Base-by-base conservation (phyloP, 2,113 vertebrate species). In the Nycticorax nycticorax region DNA sequence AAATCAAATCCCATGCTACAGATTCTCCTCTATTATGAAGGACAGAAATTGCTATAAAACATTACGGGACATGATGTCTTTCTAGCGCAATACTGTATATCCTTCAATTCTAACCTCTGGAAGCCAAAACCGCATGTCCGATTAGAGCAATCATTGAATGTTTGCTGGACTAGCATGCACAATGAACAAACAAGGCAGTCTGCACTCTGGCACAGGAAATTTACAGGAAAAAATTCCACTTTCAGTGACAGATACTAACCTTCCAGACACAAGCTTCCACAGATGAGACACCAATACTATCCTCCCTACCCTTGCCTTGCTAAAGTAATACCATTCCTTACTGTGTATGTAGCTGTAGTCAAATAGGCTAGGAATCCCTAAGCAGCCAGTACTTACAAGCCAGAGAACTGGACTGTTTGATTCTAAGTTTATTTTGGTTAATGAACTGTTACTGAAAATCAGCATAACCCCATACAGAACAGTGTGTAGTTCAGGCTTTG, bases 71-170 rank as follows among this genome's bases (percentile, higher is more conserved):
- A n/a, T 9, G 14, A 80, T 23, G 13, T 19, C 16, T 75, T 76
- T 60, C 71, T n/a, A 88, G 48, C 8, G 75, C 53, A 84, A 79
- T 41, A 68, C 48, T 9, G 17, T n/a, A 17, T 11, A 75, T 26
- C 33, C 24, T 79, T 80, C 45, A 76, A 7, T 62, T 63, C 50
- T 80, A 55, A 93, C 55, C 11, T 76, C 71, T 71, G 26, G 59
- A 86, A 90, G 21, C 7, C 57, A 90, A 85, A 78, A n/a, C 12
- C 0, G 0, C 3, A 1, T 1, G 4, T 72, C 57, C 59, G 22
- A 79, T 72, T 35, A 84, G 26, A 74, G 81, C 9, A 85, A 90
- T 63, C 47, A 39, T 0, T 26, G 53, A n/a, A 28, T 9, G 6
- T 18, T 32, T 64, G n/a, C 60, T 71, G 43, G 28, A 67, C 66